Conservation (phyloP, 2,113 vertebrate species). For the Otis tarda region DNA sequence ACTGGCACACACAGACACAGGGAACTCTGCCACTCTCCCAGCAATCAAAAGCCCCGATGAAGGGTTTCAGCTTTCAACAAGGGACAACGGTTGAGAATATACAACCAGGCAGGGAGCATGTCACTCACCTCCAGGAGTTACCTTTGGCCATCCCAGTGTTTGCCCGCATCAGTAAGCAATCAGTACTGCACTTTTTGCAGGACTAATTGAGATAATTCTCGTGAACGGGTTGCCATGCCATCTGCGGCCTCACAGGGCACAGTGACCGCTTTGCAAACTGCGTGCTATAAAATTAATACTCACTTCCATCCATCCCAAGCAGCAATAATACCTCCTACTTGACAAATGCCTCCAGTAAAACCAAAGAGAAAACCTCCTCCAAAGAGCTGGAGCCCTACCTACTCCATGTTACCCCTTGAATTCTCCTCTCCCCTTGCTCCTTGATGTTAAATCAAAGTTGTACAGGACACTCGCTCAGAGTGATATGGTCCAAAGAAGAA, state of each 20-base stretch:
- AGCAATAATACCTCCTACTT: neutral
- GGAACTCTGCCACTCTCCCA: neutral
- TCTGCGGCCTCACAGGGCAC: neutral
- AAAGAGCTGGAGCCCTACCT: neutral
- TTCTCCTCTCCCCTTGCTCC: neutral
- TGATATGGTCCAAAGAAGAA: neutral
- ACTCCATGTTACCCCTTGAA: neutral
- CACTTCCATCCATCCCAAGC: neutral
- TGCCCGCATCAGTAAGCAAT: neutral
- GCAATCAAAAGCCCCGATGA: neutral
- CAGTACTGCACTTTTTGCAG: neutral
- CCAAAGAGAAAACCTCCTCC: neutral
- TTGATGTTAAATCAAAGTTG: neutral
- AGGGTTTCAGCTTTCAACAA: neutral
- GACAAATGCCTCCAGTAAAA: neutral
- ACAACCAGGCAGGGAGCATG: neutral
- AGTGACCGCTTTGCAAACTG: neutral
- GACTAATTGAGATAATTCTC: neutral
- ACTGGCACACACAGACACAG: neutral
- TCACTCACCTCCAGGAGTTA: neutral
- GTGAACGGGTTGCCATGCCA: neutral
- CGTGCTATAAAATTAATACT: neutral
- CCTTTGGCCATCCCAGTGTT: neutral
- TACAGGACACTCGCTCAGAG: neutral
- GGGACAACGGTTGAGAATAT: neutral